Evolutionary conservation across 2,888 invertebrate genomes (phyloP).

Genomic region (Ormyrus nitidulus): DNA sequence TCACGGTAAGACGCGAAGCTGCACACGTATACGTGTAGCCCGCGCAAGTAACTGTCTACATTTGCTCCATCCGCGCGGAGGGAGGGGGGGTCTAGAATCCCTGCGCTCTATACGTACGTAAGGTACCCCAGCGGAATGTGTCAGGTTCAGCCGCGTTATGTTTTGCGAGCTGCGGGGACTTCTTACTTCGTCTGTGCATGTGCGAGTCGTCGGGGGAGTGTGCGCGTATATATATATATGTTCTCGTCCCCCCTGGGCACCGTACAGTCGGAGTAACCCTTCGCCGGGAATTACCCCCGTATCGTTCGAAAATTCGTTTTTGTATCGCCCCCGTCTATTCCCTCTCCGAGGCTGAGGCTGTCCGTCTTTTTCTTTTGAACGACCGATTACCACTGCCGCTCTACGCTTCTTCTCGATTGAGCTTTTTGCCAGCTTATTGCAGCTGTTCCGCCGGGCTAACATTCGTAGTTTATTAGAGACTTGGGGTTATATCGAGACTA

Average conservation of each 20-base stretch:
- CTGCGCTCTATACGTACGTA: neutral
- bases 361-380: neutral
- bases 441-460: neutral
- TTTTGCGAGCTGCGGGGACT: conserved; percentile 63
- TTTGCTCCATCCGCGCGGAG: conserved; percentile 58
- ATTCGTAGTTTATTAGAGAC: no score
- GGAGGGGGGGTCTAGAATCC: neutral
- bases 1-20: conserved; percentile 1
- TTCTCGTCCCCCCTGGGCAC: conserved; percentile 27
- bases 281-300: conserved; percentile 37
- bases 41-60: conserved; percentile 67
- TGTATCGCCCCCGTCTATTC: conserved; percentile 1
- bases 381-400: conserved; percentile 1
- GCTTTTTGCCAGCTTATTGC: conserved; percentile 11
- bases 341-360: neutral
- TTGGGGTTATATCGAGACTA: no score
- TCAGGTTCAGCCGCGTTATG: conserved; percentile 68
- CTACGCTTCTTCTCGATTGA: neutral
- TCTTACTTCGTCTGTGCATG: conserved; percentile 48
- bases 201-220: neutral
- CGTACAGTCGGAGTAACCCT: conserved; percentile 12
- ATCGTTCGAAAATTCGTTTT: conserved; percentile 41
- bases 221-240: conserved; percentile 1
- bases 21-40: conserved; percentile 55
- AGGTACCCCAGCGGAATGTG: conserved; percentile 60